phyloP scores from a whole-genome alignment of 2,888 invertebrate species.

The Plagodis pulveraria region DNA sequence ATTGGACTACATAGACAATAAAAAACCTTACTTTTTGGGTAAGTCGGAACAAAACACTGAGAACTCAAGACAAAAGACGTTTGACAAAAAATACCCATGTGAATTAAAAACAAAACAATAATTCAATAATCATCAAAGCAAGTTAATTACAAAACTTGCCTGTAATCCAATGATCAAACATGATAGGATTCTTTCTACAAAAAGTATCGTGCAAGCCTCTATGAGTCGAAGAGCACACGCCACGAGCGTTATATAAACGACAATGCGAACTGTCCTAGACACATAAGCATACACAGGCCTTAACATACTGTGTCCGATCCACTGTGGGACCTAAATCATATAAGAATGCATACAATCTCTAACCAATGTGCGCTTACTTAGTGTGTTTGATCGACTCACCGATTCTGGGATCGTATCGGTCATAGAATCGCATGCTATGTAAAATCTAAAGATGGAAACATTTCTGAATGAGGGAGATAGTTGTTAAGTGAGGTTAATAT shows the following conservation, averaged over 20 bases:
- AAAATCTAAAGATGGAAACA: background rate
- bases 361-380: no score
- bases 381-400: no score
- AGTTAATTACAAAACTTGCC: no score
- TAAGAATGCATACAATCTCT: no score
- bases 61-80: background rate
- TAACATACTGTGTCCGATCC: background rate
- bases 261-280: conserved; percentile 18
- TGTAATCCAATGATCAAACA: conserved; percentile 41
- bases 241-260: conserved; percentile 33
- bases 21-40: no score
- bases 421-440: no score
- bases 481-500: background rate
- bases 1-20: conserved; percentile 38
- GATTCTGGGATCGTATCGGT: no score
- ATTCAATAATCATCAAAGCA: no score
- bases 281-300: background rate
- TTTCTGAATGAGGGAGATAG: background rate
- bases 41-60: no score
- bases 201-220: conserved; percentile 47
- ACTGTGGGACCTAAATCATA: background rate
- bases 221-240: conserved; percentile 52
- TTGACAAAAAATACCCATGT: no score
- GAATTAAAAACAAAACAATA: no score
- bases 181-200: conserved; percentile 26